Evolutionary conservation across 1,140 invertebrate genomes (phyloP), one percentile per base, ranked within the genome.

Genomic region (Lordiphosa collinella): DNA sequence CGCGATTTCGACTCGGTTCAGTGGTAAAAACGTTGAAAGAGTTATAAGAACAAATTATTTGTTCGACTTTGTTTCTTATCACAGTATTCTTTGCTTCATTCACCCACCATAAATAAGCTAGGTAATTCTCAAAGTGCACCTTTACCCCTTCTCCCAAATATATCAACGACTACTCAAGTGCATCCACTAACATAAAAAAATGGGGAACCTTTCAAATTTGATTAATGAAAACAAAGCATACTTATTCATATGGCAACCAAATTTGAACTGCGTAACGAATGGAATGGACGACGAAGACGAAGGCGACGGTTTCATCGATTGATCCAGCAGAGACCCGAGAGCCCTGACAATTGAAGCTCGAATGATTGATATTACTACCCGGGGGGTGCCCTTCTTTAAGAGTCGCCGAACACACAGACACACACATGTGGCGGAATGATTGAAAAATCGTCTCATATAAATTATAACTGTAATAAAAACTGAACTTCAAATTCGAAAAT

Each of bases 371-470:
- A 69, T 61, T 47, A 58, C 53, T 41, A 54, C 64, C 56, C 38
- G 38, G 61, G 44, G 53, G 55, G 34, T 47, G 67, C 55, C 50
- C 56, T 60, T 71, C 68, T 47, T 55, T 12, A 55, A 43, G 50
- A 64, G 48, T 65, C 12, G n/a, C 59, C 35, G 64, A 48, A 22
- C 18, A 22, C 4, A 5, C 18, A 6, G 3, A 16, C 18, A 22
- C 18, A 55, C 78, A 67, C 75, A 75, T 75, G 76, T 64, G 55
- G 78, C 53, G 65, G 54, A 43, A 51, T 29, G 62, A 68, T 84
- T 82, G 76, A 82, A 84, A 82, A 76, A 82, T 82, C 59, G 76
- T 62, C 72, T 84, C 78, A 84, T 50, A 82, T 82, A 82, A 82
- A 82, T 82, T 82, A 82, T 82, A 82, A 84, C 76, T 84, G 76